Percentiles rank a stretch among this genome's conserved stretches.
Evolutionary conservation across 2,113 vertebrate species (phyloP).

Genomic region (Melierax canorus): DNA sequence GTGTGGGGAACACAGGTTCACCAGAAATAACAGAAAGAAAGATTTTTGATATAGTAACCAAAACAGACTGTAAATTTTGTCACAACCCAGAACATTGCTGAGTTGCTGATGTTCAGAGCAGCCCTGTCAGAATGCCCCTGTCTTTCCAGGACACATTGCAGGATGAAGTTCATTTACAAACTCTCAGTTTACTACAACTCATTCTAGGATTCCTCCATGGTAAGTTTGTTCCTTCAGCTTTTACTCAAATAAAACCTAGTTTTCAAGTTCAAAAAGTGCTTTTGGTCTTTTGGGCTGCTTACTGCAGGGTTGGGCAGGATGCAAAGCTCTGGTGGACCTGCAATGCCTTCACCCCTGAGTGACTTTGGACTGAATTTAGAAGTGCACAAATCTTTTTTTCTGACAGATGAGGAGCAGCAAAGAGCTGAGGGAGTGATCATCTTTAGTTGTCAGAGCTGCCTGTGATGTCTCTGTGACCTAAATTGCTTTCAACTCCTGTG

Average conservation of each 20-base stretch:
- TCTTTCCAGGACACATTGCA: background rate
- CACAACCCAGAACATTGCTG: background rate
- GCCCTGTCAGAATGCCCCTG: background rate
- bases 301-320: background rate
- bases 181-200: background rate
- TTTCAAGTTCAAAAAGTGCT: background rate
- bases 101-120: background rate
- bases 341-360: background rate
- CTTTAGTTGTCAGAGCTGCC: background rate
- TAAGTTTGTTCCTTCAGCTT: background rate
- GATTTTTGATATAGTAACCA: background rate
- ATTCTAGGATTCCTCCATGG: background rate
- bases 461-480: background rate
- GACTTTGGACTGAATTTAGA: slow-evolving; percentile 9
- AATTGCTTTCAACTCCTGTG: background rate
- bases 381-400: background rate
- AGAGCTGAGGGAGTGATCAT: background rate
- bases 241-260: background rate
- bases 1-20: background rate
- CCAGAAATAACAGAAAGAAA: background rate
- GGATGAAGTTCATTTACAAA: background rate
- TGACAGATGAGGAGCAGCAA: background rate
- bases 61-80: background rate
- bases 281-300: background rate
- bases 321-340: background rate